These are phyloP conservation scores for Drosophila orosa DNA, from an alignment of 1,140 invertebrate genomes.

Conservation along the genomic window DNA sequence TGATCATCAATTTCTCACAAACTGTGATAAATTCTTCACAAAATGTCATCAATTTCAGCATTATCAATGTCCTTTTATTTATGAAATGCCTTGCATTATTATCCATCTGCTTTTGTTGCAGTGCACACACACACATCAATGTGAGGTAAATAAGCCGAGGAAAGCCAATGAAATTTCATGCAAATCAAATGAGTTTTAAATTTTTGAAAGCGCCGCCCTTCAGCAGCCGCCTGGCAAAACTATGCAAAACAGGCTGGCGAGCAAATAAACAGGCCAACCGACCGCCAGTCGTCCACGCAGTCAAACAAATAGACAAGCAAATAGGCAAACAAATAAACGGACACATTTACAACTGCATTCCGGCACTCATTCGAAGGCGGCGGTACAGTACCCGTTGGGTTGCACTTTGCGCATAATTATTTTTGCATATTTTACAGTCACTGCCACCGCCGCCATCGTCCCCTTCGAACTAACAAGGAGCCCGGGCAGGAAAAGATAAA, in stretches of 20 bases:
- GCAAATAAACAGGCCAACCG: constrained; percentile 50
- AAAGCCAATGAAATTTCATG: constrained; percentile 72
- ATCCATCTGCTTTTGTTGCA: neutral
- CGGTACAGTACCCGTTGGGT: constrained; percentile 48
- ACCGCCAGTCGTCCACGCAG: constrained; percentile 6
- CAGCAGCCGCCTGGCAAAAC: constrained; percentile 28
- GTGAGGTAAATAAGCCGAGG: constrained; percentile 42
- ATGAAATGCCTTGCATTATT: neutral
- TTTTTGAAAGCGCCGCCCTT: constrained; percentile 55
- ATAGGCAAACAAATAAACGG: constrained; percentile 73
- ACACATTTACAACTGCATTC: constrained; percentile 80
- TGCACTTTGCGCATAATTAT: constrained; percentile 82
- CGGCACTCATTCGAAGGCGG: constrained; percentile 16
- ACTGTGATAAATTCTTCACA: neutral
- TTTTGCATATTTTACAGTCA: constrained; percentile 76
- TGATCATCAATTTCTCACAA: neutral
- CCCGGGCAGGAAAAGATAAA: constrained; percentile 67
- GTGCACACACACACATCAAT: constrained; percentile 42
- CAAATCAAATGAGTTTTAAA: constrained; percentile 81
- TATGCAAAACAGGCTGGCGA: constrained; percentile 51
- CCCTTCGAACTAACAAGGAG: constrained; percentile 51
- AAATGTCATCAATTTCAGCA: neutral
- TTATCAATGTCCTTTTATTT: neutral
- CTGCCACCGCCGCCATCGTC: neutral
- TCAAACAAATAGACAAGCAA: constrained; percentile 58